Conservation (phyloP, 1,140 invertebrate species). For the Sinonovacula constricta region DNA sequence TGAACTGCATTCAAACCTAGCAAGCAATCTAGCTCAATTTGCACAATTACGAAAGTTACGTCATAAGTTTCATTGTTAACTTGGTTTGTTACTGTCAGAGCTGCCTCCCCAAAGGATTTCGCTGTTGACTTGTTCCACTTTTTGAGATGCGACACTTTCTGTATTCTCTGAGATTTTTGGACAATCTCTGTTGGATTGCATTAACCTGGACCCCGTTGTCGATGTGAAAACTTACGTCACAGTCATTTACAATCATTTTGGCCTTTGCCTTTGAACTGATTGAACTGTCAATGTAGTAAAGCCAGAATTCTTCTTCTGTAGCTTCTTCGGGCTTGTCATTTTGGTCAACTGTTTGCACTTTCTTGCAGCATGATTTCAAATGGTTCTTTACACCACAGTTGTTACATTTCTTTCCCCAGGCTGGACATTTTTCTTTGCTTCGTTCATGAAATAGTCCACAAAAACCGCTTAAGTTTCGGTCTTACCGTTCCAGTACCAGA, state of each 20-base stretch:
- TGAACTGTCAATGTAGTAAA: background rate
- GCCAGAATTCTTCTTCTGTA: slow-evolving; percentile 14
- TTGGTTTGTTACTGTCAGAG: background rate
- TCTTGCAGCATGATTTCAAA: slow-evolving; percentile 22
- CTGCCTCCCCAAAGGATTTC: background rate
- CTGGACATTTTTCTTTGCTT: slow-evolving; percentile 46
- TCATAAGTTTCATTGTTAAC: slow-evolving; percentile 1
- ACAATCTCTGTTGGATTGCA: background rate
- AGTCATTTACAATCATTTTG: slow-evolving; percentile 3
- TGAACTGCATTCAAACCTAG: slow-evolving; percentile 2
- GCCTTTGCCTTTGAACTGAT: slow-evolving; percentile 1
- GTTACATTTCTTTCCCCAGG: slow-evolving; percentile 46
- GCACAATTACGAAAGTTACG: slow-evolving; percentile 12
- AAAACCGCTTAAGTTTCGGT: slow-evolving; percentile 25
- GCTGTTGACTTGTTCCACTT: slow-evolving; percentile 13
- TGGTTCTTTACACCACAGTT: slow-evolving; percentile 34
- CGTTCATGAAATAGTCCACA: slow-evolving; percentile 37
- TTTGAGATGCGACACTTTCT: background rate
- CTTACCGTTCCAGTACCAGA: background rate
- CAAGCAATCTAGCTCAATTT: background rate
- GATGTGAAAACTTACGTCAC: slow-evolving; percentile 25
- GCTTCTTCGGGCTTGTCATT: background rate
- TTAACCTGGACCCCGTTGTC: slow-evolving; percentile 23
- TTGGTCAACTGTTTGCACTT: background rate
- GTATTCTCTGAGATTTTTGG: slow-evolving; percentile 3